phyloP scores from a whole-genome alignment of 2,888 invertebrate genomes.

The Eupithecia vulgata region DNA sequence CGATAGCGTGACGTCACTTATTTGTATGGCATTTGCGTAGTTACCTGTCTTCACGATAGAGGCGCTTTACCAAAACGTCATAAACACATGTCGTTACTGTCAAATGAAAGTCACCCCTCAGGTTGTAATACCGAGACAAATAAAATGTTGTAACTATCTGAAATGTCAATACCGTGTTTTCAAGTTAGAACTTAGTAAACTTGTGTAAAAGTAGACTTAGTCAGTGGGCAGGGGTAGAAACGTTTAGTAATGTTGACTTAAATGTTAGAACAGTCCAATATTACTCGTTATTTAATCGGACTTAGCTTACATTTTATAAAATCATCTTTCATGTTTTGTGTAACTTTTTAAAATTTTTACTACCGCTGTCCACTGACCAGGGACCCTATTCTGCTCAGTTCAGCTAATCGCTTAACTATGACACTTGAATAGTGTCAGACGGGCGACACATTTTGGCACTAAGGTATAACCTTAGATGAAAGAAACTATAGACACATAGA shows the following conservation, averaged over 20 bases:
- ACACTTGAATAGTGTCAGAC: too few relatives aligned
- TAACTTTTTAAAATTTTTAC: conserved; percentile 17
- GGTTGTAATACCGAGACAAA: not conserved
- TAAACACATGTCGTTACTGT: too few relatives aligned
- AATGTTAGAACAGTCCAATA: conserved; percentile 44
- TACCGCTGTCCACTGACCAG: conserved; percentile 46
- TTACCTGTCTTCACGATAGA: too few relatives aligned
- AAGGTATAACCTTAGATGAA: too few relatives aligned
- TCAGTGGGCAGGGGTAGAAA: conserved; percentile 51
- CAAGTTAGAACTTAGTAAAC: not conserved
- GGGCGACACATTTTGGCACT: too few relatives aligned
- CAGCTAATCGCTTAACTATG: too few relatives aligned
- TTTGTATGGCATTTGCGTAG: too few relatives aligned
- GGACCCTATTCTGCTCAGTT: too few relatives aligned
- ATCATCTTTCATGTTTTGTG: conserved; percentile 35
- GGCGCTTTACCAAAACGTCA: too few relatives aligned
- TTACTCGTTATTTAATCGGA: conserved; percentile 45
- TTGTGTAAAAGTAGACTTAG: conserved; percentile 24
- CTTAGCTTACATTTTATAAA: conserved; percentile 42
- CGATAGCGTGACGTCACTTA: too few relatives aligned
- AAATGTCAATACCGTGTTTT: not conserved
- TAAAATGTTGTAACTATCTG: not conserved
- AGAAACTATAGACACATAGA: too few relatives aligned
- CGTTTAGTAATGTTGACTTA: conserved; percentile 41
- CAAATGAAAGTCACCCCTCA: too few relatives aligned